phyloP scores from a whole-genome alignment of 2,888 invertebrate species.

The Ethmia dodecea region DNA sequence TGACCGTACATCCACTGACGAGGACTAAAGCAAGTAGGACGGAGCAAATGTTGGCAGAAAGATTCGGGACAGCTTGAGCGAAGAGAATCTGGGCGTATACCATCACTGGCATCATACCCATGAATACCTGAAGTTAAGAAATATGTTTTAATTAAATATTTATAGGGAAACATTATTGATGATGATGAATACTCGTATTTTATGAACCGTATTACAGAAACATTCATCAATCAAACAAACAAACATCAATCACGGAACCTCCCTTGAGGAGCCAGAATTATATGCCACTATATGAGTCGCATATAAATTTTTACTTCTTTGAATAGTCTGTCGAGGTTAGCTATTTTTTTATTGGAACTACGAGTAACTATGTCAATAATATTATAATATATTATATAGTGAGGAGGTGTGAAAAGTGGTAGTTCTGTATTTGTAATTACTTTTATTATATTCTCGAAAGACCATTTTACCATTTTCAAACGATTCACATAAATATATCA shows the following conservation, averaged over 20 bases:
- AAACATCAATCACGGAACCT: neutral
- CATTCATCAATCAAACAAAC: no score
- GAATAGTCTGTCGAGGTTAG: neutral
- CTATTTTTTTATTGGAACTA: no score
- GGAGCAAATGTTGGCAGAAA: neutral
- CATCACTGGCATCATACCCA: neutral
- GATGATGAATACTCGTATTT: no score
- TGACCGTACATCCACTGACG: neutral
- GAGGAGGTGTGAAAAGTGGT: no score
- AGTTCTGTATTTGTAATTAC: no score
- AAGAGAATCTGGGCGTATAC: neutral
- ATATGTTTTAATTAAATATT: neutral
- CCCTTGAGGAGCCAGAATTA: neutral
- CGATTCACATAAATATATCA: no score
- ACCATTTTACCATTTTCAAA: no score
- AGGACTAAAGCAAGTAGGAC: neutral
- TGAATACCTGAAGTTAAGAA: neutral
- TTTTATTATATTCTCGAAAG: no score
- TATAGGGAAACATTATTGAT: neutral
- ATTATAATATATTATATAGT: no score
- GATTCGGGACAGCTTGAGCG: neutral
- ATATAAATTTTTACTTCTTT: neutral
- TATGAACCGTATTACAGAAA: no score
- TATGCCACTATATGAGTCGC: neutral
- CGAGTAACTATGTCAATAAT: no score